Evolutionary conservation across 2,888 invertebrate genomes (phyloP), one percentile per base, ranked within the genome.

Genomic region (Andrena trimmerana): DNA sequence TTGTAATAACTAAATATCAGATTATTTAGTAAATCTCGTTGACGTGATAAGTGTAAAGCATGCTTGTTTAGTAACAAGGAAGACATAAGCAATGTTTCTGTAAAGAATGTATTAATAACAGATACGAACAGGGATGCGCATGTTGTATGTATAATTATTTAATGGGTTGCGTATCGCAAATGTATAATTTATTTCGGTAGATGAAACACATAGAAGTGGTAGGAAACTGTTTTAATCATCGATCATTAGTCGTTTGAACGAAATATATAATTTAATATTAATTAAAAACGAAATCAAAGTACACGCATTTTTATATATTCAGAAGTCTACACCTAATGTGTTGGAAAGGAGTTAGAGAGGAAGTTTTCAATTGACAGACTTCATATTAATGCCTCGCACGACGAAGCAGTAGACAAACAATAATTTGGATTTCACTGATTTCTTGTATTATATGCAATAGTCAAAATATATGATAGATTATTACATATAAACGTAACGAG

Each of bases 121-220:
- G 50, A 36, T 74, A 36, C 16, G 20, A 24, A 27, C 4, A 60
- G 48, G 29, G 16, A 20, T 16, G 52, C 16, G 31, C 24, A 52
- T 50, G 31, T 59, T 74, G 65, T 50, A 60, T 36, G 16, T 60
- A 60, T 65, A 59, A 20, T 73, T 36, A 27, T 73, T 74, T 62
- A 6, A 50, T 60, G 52, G 20, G 29, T 31, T 29, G 24, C 31
- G 36, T 42, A 71, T 71, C 24, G 24, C 74, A 33, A 75, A 42
- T 63, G 33, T 54, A 24, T 78, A 65, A 72, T 78, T 78, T 72
- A 72, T 67, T 62, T 67, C 42, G 24, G 7, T 52, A 62, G 50
- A 67, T 78, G 27, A 13, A 52, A 73, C 33, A 66, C 20, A 16
- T 42, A 31, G 24, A 42, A 66, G 29, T 60, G 31, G 2, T 48